A percentile compares a stretch with the other conserved stretches of the same genome.
Evolutionary conservation across 2,797 vertebrate species (phyloP).

Genomic region (Syngnathus acus): DNA sequence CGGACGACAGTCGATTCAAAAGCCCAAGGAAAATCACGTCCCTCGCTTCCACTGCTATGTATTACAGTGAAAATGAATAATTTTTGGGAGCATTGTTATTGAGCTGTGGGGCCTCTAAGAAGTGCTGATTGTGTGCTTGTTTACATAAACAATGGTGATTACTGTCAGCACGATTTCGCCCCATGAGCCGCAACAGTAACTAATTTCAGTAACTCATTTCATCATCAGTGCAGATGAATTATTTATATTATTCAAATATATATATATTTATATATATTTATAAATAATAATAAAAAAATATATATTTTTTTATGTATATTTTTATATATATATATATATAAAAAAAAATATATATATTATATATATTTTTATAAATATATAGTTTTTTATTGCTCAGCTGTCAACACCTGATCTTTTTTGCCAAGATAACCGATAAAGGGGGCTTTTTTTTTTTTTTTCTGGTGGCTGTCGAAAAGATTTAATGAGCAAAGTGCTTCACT

Average conservation of each 20-base stretch:
- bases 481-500: constrained; percentile 18
- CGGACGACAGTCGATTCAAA: not conserved
- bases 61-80: not conserved
- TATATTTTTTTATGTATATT: no score
- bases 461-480: constrained; percentile 13
- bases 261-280: no score
- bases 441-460: constrained; percentile 2
- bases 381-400: not conserved
- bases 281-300: no score
- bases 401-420: not conserved
- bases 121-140: not conserved
- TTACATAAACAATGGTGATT: not conserved
- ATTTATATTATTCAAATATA: no score
- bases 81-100: not conserved
- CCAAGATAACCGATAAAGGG: not conserved
- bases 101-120: not conserved
- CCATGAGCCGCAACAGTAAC: not conserved
- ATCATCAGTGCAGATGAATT: not conserved
- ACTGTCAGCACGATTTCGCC: not conserved
- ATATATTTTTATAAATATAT: no score
- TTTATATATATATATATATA: no score
- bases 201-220: not conserved
- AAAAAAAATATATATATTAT: no score
- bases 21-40: not conserved
- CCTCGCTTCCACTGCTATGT: not conserved